Base-by-base conservation (phyloP, 92 coral and sea anemone species). In the Palythoa heliodiscus region DNA sequence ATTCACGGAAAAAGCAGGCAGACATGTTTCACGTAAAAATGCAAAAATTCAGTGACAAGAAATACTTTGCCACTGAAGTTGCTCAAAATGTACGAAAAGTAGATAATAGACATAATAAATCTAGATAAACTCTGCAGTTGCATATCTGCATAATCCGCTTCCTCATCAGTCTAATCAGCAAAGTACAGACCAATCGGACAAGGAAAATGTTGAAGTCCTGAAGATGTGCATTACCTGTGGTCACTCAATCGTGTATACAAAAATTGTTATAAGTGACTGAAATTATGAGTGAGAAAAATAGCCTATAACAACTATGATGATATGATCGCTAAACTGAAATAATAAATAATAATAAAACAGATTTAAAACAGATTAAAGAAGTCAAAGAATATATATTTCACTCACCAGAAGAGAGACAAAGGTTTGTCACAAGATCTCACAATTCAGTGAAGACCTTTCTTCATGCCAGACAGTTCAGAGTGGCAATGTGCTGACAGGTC, bases 171-270 rank as follows among this genome's bases (percentile, higher is more conserved):
- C 68, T 61, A 61, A 61, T 61, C 68, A 61, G 68, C 72, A 68
- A 68, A 68, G n/a, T n/a, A n/a, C n/a, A n/a, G n/a, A n/a, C n/a
- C n/a, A n/a, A n/a, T n/a, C n/a, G n/a, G n/a, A n/a, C 25, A 68
- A 68, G 72, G 40, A 68, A 68, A 68, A 69, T 69, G 38, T 69
- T 69, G 73, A 69, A 69, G 73, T 69, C 73, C 29, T 69, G 73
- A 69, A 58, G 64, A 58, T 58, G 17, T 58, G 64, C 64, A 58
- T 58, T 58, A 58, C 2, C 63, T 57, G 63, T 57, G 63, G 17
- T 57, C 63, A 57, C 63, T 57, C 63, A 3, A 57, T 57, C 63
- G 63, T 57, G 63, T 57, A 57, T 5, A n/a, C n/a, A n/a, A n/a
- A n/a, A n/a, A n/a, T n/a, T n/a, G n/a, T n/a, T n/a, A n/a, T n/a